Evolutionary conservation across 2,113 vertebrate species (phyloP), one percentile per base, ranked within the genome.

Genomic region (Orientallactaga bullata): DNA sequence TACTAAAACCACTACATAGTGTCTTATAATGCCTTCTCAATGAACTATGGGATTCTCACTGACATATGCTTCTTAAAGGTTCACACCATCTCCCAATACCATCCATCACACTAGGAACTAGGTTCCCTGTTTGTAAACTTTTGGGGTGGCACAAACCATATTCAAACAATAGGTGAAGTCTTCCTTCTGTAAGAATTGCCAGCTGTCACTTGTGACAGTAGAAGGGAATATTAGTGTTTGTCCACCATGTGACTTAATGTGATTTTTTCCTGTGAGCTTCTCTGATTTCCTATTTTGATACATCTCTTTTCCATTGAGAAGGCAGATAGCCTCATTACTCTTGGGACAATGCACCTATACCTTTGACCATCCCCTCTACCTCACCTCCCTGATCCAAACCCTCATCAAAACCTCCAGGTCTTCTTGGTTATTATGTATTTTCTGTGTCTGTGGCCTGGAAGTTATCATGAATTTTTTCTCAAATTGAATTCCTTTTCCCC

Each of bases 251-350:
- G 51, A 39, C 26, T 8, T 28, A 21, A 17, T 66, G 39, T 79
- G 68, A 80, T 37, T 42, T 26, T 68, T 63, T 63, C 61, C 24
- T 37, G 1, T 85, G 51, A 39, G 51, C 5, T 89, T 86, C 23
- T 30, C 55, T 80, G n/a, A 88, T 61, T 69, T 15, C 35, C 26
- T 16, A 35, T 35, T 86, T 47, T 88, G 39, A 85, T 21, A 12
- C 74, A 9, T 11, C 47, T 58, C 94, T 92, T 85, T 80, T 21
- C 85, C 60, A 63, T 23, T 82, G 28, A 82, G 72, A 93, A 87
- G 9, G 15, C 42, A 71, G 65, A n/a, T n/a, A 81, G 26, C 6
- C 69, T 95, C 68, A 73, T 47, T 79, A 26, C 39, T 80, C 37
- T 12, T 35, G 24, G 37, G 73, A 82, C n/a, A 77, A 20, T 21